phyloP scores from a whole-genome alignment of 2,888 invertebrate genomes.

The Resseliella maxima region DNA sequence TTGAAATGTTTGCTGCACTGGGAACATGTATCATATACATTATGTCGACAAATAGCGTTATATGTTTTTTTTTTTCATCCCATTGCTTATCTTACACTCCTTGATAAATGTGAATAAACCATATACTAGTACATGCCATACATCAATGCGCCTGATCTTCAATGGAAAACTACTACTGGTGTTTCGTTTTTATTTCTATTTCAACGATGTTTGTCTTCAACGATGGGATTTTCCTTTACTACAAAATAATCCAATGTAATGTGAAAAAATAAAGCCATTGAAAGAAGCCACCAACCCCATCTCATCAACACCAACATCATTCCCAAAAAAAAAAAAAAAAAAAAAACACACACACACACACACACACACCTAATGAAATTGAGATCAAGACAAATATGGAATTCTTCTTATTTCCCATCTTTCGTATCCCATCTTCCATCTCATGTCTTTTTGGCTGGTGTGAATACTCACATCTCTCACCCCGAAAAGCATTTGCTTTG shows the following conservation, averaged over 20 bases:
- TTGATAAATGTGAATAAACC: background rate
- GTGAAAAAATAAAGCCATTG: background rate
- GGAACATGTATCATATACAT: background rate
- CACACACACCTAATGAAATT: slow-evolving; percentile 26
- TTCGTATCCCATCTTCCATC: too few species aligned
- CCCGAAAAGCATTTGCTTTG: background rate
- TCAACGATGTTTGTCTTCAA: background rate
- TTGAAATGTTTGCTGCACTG: background rate
- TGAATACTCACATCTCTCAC: background rate
- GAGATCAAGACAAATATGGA: slow-evolving; percentile 24
- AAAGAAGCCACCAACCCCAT: background rate
- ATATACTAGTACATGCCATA: background rate
- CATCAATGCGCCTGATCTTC: background rate
- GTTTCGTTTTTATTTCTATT: background rate
- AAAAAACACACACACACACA: too few species aligned
- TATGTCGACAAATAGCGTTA: background rate
- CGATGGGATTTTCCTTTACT: background rate
- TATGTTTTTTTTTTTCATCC: background rate
- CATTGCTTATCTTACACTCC: background rate
- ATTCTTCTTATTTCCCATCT: background rate
- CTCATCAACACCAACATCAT: too few species aligned
- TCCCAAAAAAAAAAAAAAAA: too few species aligned
- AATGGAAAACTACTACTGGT: background rate
- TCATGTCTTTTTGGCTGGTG: background rate
- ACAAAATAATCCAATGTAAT: background rate